These are phyloP conservation scores for Phalacrocorax aristotelis DNA, from an alignment of 2,113 vertebrate genomes.

Conservation along the genomic window DNA sequence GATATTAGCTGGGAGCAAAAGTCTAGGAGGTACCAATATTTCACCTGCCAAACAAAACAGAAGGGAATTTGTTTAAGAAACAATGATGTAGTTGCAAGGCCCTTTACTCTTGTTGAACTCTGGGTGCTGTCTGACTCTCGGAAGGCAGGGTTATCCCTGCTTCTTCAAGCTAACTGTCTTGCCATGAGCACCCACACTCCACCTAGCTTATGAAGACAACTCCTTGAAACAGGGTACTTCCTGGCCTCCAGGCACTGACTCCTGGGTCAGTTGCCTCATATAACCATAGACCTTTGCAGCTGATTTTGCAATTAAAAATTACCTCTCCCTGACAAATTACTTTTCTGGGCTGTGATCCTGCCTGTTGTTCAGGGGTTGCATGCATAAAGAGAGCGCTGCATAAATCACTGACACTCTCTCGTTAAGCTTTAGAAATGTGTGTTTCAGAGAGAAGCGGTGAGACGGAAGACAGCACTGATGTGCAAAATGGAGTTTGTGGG, in stretches of 20 bases:
- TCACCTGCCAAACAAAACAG: neutral
- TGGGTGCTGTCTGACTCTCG: neutral
- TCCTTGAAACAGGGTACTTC: neutral
- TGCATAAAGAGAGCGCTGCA: neutral
- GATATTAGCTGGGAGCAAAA: neutral
- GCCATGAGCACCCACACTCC: neutral
- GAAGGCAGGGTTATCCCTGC: neutral
- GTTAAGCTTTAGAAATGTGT: neutral
- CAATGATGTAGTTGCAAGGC: neutral
- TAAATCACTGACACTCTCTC: neutral
- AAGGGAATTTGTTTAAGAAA: neutral
- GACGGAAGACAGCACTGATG: neutral
- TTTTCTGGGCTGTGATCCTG: neutral
- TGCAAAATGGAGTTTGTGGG: neutral
- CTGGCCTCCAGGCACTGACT: neutral
- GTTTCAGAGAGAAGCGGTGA: neutral
- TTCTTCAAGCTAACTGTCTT: neutral
- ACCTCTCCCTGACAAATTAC: neutral
- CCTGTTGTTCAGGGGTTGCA: neutral
- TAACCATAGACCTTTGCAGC: neutral
- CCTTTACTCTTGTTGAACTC: neutral
- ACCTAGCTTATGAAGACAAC: neutral
- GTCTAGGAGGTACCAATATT: neutral
- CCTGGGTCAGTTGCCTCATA: neutral
- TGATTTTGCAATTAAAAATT: neutral